Percentiles rank a stretch among this genome's conserved stretches.
Evolutionary conservation across 2,888 invertebrate genomes (phyloP).

Genomic region (Sycophila texana): DNA sequence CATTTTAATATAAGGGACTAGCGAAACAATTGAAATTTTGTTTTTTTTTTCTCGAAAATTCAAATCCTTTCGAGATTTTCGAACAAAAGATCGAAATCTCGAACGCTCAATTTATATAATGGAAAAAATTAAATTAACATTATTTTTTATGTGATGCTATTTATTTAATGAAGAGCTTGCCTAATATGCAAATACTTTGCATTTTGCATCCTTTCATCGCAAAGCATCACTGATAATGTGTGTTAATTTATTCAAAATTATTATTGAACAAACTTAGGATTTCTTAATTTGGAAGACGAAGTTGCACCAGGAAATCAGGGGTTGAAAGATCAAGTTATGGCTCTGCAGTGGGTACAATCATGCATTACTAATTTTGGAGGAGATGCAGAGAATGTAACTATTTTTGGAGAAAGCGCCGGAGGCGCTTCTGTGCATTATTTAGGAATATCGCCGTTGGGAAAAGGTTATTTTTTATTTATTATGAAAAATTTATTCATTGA

Average conservation of each 20-base stretch:
- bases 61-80: too few species aligned
- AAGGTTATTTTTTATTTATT: slow-evolving; percentile 24
- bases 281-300: slow-evolving; percentile 65
- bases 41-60: too few species aligned
- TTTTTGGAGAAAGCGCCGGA: slow-evolving; percentile 55
- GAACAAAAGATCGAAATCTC: too few species aligned
- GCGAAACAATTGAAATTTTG: too few species aligned
- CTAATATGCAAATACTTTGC: too few species aligned
- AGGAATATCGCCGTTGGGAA: slow-evolving; percentile 47
- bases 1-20: too few species aligned
- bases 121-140: too few species aligned
- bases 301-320: slow-evolving; percentile 59
- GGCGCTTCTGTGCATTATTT: slow-evolving; percentile 53
- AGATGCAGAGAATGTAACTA: slow-evolving; percentile 52
- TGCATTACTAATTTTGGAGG: slow-evolving; percentile 55
- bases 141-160: too few species aligned
- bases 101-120: too few species aligned
- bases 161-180: too few species aligned
- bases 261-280: slow-evolving; percentile 58
- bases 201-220: too few species aligned
- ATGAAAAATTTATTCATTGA: background rate
- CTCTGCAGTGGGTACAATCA: slow-evolving; percentile 48
- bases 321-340: slow-evolving; percentile 54
- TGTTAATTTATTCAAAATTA: slow-evolving; percentile 10
- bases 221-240: too few species aligned